These are phyloP conservation scores for Notothenia coriiceps DNA, from an alignment of 2,113 vertebrate species.

Conservation along the genomic window DNA sequence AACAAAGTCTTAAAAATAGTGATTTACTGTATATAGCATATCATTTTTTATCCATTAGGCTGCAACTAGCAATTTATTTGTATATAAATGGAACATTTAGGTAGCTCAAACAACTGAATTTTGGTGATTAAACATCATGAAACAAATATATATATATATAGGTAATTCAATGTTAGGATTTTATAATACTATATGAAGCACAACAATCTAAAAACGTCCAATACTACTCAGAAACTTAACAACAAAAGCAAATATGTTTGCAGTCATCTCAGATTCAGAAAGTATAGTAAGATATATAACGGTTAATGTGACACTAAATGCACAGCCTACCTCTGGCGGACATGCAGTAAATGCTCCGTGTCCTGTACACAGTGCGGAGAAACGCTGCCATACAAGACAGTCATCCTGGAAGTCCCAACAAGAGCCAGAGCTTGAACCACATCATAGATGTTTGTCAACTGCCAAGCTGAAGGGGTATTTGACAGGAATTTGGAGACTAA, in stretches of 20 bases:
- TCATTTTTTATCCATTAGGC: neutral
- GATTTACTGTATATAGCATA: too few relatives aligned
- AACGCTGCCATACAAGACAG: constrained; percentile 63
- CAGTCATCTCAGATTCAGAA: neutral
- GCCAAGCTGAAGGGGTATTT: neutral
- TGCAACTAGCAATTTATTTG: neutral
- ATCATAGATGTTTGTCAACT: constrained; percentile 21
- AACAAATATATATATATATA: too few relatives aligned
- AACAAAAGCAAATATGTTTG: neutral
- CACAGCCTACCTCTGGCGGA: constrained; percentile 73
- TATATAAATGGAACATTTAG: too few relatives aligned
- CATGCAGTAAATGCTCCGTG: constrained; percentile 62
- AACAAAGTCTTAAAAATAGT: neutral
- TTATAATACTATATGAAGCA: neutral
- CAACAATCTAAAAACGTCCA: too few relatives aligned
- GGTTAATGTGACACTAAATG: neutral
- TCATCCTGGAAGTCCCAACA: constrained; percentile 31
- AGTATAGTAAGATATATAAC: too few relatives aligned
- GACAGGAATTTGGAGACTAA: neutral
- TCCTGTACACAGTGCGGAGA: constrained; percentile 45
- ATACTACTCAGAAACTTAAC: neutral
- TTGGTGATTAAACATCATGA: too few relatives aligned
- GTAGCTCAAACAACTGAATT: too few relatives aligned
- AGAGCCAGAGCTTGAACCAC: constrained; percentile 19
- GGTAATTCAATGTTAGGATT: too few relatives aligned